Evolutionary conservation across 2,888 invertebrate species (phyloP).

Genomic region (Amphipoea oculea): DNA sequence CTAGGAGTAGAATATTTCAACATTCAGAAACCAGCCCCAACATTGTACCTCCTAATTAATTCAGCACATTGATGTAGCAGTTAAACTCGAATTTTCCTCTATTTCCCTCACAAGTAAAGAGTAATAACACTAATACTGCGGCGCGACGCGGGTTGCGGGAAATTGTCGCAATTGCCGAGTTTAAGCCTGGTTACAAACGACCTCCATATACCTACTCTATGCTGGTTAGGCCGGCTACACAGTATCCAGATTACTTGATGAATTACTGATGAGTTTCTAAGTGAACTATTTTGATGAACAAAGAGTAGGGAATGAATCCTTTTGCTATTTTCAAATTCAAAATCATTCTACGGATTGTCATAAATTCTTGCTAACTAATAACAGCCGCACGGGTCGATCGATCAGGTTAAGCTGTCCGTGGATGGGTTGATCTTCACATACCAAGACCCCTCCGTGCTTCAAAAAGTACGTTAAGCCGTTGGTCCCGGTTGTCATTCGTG

Average conservation of each 20-base stretch:
- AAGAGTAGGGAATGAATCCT: neutral
- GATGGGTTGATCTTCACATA: too few species aligned
- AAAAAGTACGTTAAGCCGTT: too few species aligned
- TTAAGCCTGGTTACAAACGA: conserved; percentile 29
- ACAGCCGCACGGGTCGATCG: too few species aligned
- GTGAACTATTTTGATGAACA: neutral
- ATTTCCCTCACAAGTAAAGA: conserved; percentile 23
- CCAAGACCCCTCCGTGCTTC: too few species aligned
- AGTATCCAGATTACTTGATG: neutral
- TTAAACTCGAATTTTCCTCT: conserved; percentile 1
- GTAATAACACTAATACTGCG: conserved; percentile 19
- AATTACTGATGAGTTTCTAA: conserved; percentile 1
- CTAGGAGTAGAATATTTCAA: neutral
- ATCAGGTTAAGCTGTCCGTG: too few species aligned
- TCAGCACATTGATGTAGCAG: neutral
- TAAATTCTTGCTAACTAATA: neutral
- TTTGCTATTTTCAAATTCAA: neutral
- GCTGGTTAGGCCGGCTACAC: neutral
- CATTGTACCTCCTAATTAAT: neutral
- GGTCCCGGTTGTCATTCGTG: too few species aligned
- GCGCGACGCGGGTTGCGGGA: neutral
- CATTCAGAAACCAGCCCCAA: neutral
- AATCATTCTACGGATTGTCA: neutral
- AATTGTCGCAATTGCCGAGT: conserved; percentile 8
- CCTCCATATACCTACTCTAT: neutral